These are phyloP conservation scores for Lordiphosa stackelbergi DNA, from an alignment of 1,140 invertebrate genomes.

Conservation along the genomic window DNA sequence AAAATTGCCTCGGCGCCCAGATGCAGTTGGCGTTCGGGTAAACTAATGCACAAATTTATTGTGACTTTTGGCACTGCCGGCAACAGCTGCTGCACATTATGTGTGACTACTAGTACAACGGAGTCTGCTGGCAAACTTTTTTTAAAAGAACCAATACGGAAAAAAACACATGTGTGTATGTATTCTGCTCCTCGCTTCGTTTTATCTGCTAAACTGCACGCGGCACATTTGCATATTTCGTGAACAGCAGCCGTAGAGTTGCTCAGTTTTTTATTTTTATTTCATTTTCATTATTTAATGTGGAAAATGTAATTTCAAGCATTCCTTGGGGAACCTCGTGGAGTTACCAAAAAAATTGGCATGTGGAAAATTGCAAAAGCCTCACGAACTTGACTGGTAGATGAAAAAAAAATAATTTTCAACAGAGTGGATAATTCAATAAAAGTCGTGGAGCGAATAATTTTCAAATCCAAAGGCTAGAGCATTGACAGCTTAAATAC, in stretches of 20 bases:
- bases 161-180: slow-evolving; percentile 32
- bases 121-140: not conserved
- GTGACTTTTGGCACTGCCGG: slow-evolving; percentile 68
- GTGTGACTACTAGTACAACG: slow-evolving; percentile 36
- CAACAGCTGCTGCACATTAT: slow-evolving; percentile 70
- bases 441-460: not conserved
- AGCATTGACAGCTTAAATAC: not conserved
- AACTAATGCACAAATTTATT: slow-evolving; percentile 70
- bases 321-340: slow-evolving; percentile 11
- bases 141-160: slow-evolving; percentile 9
- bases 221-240: slow-evolving; percentile 68
- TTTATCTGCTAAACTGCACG: slow-evolving; percentile 66
- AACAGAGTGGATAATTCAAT: slow-evolving; percentile 24
- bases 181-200: slow-evolving; percentile 34
- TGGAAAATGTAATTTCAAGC: slow-evolving; percentile 67
- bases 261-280: slow-evolving; percentile 40
- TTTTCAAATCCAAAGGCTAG: not conserved
- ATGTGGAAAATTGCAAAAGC: slow-evolving; percentile 52
- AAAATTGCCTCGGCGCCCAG: slow-evolving; percentile 1
- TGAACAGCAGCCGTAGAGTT: slow-evolving; percentile 26
- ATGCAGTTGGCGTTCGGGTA: slow-evolving; percentile 1
- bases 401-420: slow-evolving; percentile 2
- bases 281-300: slow-evolving; percentile 64
- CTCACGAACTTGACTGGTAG: slow-evolving; percentile 14
- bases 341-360: slow-evolving; percentile 46